A percentile compares a stretch with the other conserved stretches of the same genome.
Evolutionary conservation across 53 echinoderm and acorn worm species (phyloP).

Genomic region (Temnopleurus reevesii): DNA sequence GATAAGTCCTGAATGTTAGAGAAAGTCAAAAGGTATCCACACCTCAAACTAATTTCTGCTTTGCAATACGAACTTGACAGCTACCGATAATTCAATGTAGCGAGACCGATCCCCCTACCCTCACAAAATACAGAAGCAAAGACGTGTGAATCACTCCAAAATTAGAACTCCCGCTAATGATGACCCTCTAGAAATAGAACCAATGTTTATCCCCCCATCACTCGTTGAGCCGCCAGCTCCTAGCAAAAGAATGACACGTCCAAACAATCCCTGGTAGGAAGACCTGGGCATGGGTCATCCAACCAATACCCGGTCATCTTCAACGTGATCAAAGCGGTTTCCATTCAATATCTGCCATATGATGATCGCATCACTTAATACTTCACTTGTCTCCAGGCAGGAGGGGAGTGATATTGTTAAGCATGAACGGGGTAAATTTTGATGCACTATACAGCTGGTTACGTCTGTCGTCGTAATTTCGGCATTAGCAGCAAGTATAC

Average conservation of each 20-base stretch:
- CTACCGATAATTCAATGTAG: neutral
- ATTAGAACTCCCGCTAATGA: neutral
- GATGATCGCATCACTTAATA: constrained; percentile 27
- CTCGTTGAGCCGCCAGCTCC: neutral
- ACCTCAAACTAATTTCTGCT: neutral
- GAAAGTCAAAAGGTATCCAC: too few relatives aligned
- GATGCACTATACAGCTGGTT: constrained; percentile 35
- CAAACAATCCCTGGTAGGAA: neutral
- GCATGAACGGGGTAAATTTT: constrained; percentile 28
- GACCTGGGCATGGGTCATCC: constrained; percentile 7
- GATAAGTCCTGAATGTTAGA: too few relatives aligned
- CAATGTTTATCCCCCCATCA: constrained; percentile 32
- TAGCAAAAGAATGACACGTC: constrained; percentile 39
- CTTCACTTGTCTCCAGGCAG: constrained; percentile 14
- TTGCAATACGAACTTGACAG: neutral
- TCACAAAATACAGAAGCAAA: neutral
- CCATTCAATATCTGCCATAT: constrained; percentile 33
- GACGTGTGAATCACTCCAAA: neutral
- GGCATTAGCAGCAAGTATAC: neutral
- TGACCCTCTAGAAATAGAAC: constrained; percentile 34
- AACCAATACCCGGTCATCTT: neutral
- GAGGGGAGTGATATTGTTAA: neutral
- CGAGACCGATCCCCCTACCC: neutral
- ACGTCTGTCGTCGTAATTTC: constrained; percentile 1
- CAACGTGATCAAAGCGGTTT: constrained; percentile 33